Base-by-base conservation (phyloP, 2,888 invertebrate genomes). In the Agrochola lota region DNA sequence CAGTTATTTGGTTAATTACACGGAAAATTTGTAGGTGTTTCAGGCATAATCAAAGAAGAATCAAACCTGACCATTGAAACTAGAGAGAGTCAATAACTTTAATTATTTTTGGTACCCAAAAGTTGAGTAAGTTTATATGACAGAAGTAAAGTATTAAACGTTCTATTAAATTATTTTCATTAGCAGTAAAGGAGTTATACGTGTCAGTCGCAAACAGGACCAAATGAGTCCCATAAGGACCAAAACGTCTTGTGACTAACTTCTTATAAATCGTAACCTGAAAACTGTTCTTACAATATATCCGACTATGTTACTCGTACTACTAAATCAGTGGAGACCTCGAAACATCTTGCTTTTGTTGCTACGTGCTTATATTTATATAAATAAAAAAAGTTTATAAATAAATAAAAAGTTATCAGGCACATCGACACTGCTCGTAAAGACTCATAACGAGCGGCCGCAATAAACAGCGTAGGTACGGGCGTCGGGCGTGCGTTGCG, bases 361-460 rank as follows among this genome's bases (percentile, higher is more conserved):
- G 62, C 67, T 68, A n/a, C 23, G 15, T 76, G 74, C 69, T 80
- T 77, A 46, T 66, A 74, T 80, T 81, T 78, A 77, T 78, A 82
- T 83, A 84, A 81, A 78, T 84, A 79, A 85, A 86, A 7, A 87
- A 87, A 89, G 83, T 87, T 84, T 90, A 85, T 89, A 89, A 88
- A 89, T 88, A 89, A 90, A 85, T 87, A 91, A 90, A 91, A 92
- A 90, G 85, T 91, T 89, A 91, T 91, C 90, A 90, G 88, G 89
- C 87, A 90, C 89, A 91, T 93, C 88, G 91, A 86, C 86, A 83
- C 77, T 52, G 87, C 90, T 89, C 91, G 91, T 92, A 93, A 93
- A 93, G 92, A 92, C 91, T 91, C 92, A 93, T 94, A 94, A 94
- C 93, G 93, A 93, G 93, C 90, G 91, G 88, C 88, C 91, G 92